Percentiles rank a stretch among this genome's conserved stretches.
These are phyloP conservation scores for Melolontha melolontha DNA, from an alignment of 2,888 invertebrate genomes.

Conservation along the genomic window DNA sequence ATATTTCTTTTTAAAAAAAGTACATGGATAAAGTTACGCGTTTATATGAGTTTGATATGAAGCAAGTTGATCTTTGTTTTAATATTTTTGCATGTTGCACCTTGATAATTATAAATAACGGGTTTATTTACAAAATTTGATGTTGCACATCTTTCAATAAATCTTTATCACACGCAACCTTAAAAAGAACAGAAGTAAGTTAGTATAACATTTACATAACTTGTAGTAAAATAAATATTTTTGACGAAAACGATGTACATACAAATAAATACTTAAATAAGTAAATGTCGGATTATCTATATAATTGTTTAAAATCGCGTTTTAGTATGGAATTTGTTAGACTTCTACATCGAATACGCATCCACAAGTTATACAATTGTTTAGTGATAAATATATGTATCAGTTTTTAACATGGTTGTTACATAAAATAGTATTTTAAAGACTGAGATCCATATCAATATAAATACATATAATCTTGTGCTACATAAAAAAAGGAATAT, in stretches of 20 bases:
- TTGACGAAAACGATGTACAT: too few relatives aligned
- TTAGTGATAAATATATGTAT: background rate
- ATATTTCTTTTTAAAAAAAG: background rate
- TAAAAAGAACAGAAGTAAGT: background rate
- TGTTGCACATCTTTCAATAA: background rate
- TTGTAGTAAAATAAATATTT: background rate
- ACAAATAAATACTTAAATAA: too few relatives aligned
- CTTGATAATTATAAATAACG: background rate
- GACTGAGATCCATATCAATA: constrained; percentile 39
- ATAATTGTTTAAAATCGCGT: too few relatives aligned
- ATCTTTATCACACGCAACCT: constrained; percentile 7
- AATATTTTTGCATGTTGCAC: background rate
- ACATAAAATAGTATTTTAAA: constrained; percentile 22
- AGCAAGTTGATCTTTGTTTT: too few relatives aligned
- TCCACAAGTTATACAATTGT: constrained; percentile 5
- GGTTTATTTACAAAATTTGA: background rate
- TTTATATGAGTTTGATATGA: too few relatives aligned
- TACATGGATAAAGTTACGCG: too few relatives aligned
- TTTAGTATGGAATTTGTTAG: too few relatives aligned
- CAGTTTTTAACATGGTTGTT: background rate
- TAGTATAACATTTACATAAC: background rate
- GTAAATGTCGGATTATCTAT: too few relatives aligned
- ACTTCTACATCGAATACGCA: too few relatives aligned
- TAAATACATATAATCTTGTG: constrained; percentile 34
- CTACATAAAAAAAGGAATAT: constrained; percentile 30